These are phyloP conservation scores for Schizopygopsis malacanthus DNA, from an alignment of 2,797 vertebrate genomes.

Conservation along the genomic window DNA sequence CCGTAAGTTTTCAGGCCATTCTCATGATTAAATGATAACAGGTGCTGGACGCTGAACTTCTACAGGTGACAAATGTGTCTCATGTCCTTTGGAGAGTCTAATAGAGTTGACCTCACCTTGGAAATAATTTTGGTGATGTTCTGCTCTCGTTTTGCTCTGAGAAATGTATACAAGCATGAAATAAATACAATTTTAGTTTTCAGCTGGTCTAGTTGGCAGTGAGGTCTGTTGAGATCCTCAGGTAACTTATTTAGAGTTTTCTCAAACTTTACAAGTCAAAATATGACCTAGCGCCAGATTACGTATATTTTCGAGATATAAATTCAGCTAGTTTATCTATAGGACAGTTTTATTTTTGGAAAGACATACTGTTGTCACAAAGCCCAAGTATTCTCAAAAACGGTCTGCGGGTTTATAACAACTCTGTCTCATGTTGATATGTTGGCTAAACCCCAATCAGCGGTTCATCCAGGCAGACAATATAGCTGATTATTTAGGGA, in stretches of 20 bases:
- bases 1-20: background rate
- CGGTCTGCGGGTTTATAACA: background rate
- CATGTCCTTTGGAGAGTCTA: slow-evolving; percentile 5
- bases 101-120: background rate
- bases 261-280: background rate
- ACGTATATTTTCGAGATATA: background rate
- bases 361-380: slow-evolving; percentile 1
- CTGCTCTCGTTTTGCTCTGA: background rate
- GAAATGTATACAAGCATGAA: background rate
- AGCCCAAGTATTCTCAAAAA: background rate
- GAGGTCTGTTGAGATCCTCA: background rate
- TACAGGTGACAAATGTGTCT: slow-evolving; percentile 46
- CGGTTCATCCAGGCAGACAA: background rate
- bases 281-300: background rate
- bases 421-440: background rate
- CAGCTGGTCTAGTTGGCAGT: background rate
- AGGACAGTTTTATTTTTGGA: background rate
- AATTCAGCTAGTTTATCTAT: background rate
- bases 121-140: slow-evolving; percentile 22
- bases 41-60: slow-evolving; percentile 24
- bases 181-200: background rate
- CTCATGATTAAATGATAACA: slow-evolving; percentile 37
- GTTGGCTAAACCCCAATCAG: slow-evolving; percentile 5
- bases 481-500: slow-evolving; percentile 11
- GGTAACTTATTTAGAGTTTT: background rate